Conservation (phyloP, 2,113 vertebrate genomes). For the Promerops cafer region DNA sequence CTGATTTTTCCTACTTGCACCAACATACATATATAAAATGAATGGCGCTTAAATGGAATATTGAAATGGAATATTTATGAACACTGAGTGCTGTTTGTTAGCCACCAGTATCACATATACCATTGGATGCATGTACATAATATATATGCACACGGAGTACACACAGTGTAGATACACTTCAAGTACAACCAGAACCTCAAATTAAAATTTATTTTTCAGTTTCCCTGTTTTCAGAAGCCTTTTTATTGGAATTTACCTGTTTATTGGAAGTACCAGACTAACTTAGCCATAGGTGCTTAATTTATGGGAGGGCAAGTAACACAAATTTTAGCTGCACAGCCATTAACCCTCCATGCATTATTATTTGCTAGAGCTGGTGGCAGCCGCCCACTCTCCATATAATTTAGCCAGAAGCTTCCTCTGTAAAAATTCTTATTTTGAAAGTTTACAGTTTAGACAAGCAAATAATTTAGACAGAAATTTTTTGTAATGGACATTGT, state of each 20-base stretch:
- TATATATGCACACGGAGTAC: fast-evolving
- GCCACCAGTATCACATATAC: neutral
- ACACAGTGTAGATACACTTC: neutral
- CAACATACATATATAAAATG: neutral
- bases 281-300: neutral
- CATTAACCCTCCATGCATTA: neutral
- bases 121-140: neutral
- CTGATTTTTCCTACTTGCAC: neutral
- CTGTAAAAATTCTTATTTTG: neutral
- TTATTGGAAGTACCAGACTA: neutral
- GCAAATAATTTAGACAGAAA: neutral
- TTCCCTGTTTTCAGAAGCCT: neutral
- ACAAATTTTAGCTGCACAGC: neutral
- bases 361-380: neutral
- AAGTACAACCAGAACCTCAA: neutral
- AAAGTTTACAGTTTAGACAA: neutral
- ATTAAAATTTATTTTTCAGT: neutral
- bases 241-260: neutral
- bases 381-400: neutral
- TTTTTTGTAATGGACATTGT: neutral
- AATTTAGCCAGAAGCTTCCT: neutral
- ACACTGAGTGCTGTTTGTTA: neutral
- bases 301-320: neutral
- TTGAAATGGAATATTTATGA: neutral
- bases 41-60: neutral